Evolutionary conservation across 2,888 invertebrate genomes (phyloP), one percentile per base, ranked within the genome.

Genomic region (Theristus sp.): DNA sequence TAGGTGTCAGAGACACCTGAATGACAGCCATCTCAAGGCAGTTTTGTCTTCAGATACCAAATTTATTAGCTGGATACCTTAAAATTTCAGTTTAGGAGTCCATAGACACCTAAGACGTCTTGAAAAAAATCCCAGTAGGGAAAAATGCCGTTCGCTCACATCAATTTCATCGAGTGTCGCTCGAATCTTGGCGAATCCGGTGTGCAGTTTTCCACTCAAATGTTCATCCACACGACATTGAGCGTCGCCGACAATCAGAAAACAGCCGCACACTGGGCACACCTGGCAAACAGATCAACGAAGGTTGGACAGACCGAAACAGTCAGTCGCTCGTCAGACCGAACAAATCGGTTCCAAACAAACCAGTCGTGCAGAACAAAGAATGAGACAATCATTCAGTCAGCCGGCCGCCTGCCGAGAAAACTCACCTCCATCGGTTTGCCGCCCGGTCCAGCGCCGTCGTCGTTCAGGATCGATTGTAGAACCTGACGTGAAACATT

Each of bases 201-300:
- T 85, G 79, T 98, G 98, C 76, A 96, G 96, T 78, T 98, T 98
- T 31, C 96, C 98, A 81, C 89, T 89, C 61, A 96, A 79, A 79
- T 98, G 96, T 75, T 98, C 96, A 70, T 96, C 94, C 62, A 96
- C 88, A 63, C 98, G 82, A 72, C 93, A 91, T 72, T 93, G 94
- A 1, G 94, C 96, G 77, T 98, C 96, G 13, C 93, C 94, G 13
- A 96, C 90, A 69, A 98, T 96, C n/a, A 98, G 81, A 76, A 98
- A 93, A 10, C 96, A 94, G 1, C 96, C 96, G 75, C 96, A 98
- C 1, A 93, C 89, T 67, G 90, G 88, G 76, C 96, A 98, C 25
- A 98, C 96, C 77, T 52, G 10, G 3, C 46, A 46, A 6, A 6
- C 52, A 52, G 22, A 52, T 22, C 22, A n/a, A 6, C 52, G 22